A percentile compares a stretch with the other conserved stretches of the same genome.
Evolutionary conservation across 2,113 vertebrate species (phyloP).

Genomic region (Ictalurus punctatus): DNA sequence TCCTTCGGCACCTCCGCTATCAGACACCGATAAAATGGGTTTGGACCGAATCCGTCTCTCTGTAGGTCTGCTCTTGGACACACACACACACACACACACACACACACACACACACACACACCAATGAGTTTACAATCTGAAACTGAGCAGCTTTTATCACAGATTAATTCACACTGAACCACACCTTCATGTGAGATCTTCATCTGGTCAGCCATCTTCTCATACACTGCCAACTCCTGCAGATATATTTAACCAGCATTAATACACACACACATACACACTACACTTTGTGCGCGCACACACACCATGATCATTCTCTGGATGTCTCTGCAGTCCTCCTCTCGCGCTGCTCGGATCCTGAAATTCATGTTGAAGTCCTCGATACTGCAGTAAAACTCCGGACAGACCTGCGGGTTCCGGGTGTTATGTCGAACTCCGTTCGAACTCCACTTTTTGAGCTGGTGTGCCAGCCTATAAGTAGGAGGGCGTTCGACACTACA

Average conservation of each 20-base stretch:
- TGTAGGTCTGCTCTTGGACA: constrained; percentile 66
- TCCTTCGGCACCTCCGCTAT: constrained; percentile 73
- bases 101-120: constrained; percentile 21
- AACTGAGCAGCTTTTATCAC: not conserved
- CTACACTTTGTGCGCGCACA: not conserved
- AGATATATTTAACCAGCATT: not conserved
- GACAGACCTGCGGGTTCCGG: not conserved
- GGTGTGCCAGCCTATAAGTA: no score
- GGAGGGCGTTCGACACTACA: no score
- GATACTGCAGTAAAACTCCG: not conserved
- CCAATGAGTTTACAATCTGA: not conserved
- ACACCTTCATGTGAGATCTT: constrained; percentile 71
- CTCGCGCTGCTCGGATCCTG: constrained; percentile 60
- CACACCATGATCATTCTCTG: constrained; percentile 71
- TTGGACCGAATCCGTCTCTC: constrained; percentile 72
- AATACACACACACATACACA: no score
- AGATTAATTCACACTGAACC: not conserved
- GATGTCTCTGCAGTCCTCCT: constrained; percentile 71
- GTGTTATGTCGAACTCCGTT: no score
- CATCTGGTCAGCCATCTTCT: constrained; percentile 72
- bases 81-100: constrained; percentile 28
- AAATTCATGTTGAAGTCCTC: constrained; percentile 61
- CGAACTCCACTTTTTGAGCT: no score
- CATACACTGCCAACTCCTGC: constrained; percentile 73
- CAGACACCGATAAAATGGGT: constrained; percentile 73